Conservation (phyloP, 2,113 vertebrate genomes). For the Siphamia tubifer region DNA sequence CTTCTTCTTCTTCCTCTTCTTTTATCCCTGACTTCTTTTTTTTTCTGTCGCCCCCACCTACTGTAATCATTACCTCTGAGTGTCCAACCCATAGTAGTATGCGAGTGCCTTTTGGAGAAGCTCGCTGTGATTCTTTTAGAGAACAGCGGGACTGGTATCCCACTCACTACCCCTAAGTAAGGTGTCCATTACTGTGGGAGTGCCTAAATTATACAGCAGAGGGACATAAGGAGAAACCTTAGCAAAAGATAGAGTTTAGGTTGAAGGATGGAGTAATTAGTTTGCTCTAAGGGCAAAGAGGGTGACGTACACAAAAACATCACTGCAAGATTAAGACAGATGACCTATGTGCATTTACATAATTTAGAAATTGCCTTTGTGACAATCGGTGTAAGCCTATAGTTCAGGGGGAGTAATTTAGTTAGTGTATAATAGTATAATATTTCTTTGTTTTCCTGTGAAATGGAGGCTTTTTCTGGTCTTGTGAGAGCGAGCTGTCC, state of each 20-base stretch:
- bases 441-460: slow-evolving; percentile 12
- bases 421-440: not conserved
- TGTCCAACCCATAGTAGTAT: not conserved
- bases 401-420: not conserved
- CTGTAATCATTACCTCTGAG: not conserved
- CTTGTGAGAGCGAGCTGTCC: slow-evolving; percentile 28
- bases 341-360: not conserved
- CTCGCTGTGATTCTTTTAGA: slow-evolving; percentile 36
- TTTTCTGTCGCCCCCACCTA: too few species aligned
- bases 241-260: slow-evolving; percentile 21
- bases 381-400: not conserved
- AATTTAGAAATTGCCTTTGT: not conserved
- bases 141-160: slow-evolving; percentile 28
- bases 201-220: slow-evolving; percentile 53
- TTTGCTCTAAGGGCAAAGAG: slow-evolving; percentile 15
- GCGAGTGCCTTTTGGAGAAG: not conserved
- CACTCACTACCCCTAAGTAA: slow-evolving; percentile 37
- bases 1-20: not conserved
- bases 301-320: not conserved
- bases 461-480: not conserved
- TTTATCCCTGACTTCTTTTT: not conserved
- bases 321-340: not conserved
- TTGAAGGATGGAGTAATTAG: slow-evolving; percentile 26
- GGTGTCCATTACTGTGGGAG: slow-evolving; percentile 64
- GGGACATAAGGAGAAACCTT: slow-evolving; percentile 48